Conservation (phyloP, 2,113 vertebrate species). For the Proteles cristata region DNA sequence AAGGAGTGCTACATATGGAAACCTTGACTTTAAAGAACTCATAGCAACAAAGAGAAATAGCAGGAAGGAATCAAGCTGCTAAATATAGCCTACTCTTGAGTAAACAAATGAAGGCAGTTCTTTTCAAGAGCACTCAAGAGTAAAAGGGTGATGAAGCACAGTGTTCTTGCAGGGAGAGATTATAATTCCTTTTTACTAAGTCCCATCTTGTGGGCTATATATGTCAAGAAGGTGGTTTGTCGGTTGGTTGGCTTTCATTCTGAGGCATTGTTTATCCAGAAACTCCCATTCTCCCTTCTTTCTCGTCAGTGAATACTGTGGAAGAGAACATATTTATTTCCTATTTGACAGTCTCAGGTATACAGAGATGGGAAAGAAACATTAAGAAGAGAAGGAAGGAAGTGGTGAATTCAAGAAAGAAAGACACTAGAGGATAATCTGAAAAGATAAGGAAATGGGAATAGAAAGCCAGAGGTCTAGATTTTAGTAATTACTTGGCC, state of each 20-base stretch:
- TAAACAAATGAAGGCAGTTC: not conserved
- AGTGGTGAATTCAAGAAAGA: not conserved
- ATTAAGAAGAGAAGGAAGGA: not conserved
- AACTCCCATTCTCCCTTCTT: not conserved
- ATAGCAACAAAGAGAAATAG: not conserved
- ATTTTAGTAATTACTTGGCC: not conserved
- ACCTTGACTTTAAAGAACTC: not conserved
- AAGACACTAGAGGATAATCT: not conserved
- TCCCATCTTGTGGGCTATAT: not conserved
- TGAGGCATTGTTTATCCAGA: not conserved
- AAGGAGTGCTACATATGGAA: not conserved
- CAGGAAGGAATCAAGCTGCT: not conserved
- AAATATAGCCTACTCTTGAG: not conserved
- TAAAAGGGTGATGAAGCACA: not conserved
- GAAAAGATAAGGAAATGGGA: not conserved
- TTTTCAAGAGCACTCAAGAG: not conserved
- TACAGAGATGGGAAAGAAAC: not conserved
- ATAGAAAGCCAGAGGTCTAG: not conserved
- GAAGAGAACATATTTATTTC: too few relatives aligned
- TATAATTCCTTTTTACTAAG: not conserved
- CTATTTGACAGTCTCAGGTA: not conserved
- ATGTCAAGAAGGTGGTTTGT: not conserved
- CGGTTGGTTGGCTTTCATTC: not conserved
- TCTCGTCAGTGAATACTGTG: not conserved
- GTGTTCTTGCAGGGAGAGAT: not conserved